Evolutionary conservation across 2,113 vertebrate genomes (phyloP).

Genomic region (Hylia prasina): DNA sequence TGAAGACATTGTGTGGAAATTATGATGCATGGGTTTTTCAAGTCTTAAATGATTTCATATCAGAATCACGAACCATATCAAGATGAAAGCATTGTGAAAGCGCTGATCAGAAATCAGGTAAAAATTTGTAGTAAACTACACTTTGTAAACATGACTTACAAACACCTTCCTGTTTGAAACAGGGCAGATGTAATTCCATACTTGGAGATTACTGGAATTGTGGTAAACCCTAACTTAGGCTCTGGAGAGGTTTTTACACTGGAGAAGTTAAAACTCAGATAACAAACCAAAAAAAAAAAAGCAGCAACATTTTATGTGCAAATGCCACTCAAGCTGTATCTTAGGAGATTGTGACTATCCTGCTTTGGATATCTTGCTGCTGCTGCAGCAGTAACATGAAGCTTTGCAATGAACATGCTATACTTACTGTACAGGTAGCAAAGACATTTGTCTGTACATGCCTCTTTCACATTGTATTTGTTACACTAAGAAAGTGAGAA

Average conservation of each 20-base stretch:
- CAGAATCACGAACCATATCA: constrained; percentile 49
- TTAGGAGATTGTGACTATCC: constrained; percentile 13
- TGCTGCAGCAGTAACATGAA: constrained; percentile 39
- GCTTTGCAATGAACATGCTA: constrained; percentile 37
- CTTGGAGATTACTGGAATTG: constrained; percentile 29
- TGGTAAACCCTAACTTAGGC: constrained; percentile 51
- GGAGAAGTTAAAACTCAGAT: background rate
- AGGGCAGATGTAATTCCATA: constrained; percentile 47
- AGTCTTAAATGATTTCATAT: constrained; percentile 74
- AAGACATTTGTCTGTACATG: constrained; percentile 43
- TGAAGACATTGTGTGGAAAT: constrained; percentile 78
- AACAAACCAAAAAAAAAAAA: constrained; percentile 25
- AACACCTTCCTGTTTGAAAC: constrained; percentile 49
- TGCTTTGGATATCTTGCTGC: constrained; percentile 13
- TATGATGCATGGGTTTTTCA: constrained; percentile 80
- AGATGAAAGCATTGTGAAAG: constrained; percentile 59
- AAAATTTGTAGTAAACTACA: constrained; percentile 45
- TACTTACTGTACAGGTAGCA: constrained; percentile 43
- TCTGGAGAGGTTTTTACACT: constrained; percentile 43
- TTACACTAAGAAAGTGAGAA: constrained; percentile 31
- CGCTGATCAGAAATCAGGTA: constrained; percentile 34
- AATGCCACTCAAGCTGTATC: constrained; percentile 29
- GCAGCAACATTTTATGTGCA: constrained; percentile 42
- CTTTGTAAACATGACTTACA: constrained; percentile 42
- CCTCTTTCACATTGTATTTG: constrained; percentile 28